Base-by-base conservation (phyloP, 1,140 invertebrate genomes). In the Drosophila persimilis region DNA sequence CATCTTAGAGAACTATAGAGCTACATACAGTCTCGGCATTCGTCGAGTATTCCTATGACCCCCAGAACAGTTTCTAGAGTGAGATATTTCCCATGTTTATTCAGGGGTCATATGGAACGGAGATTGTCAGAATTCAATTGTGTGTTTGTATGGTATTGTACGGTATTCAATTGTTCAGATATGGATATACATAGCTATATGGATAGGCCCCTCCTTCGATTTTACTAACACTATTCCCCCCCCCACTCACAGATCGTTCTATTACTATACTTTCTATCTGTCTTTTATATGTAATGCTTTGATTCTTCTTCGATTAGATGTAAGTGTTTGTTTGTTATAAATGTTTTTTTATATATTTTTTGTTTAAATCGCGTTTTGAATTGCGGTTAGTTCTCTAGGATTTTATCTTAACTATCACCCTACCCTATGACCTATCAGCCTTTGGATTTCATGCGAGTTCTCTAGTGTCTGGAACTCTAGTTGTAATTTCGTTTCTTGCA, bases 281-380 rank as follows among this genome's bases (percentile, higher is more conserved):
- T 31, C 51, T 31, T 61, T 29, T 62, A 43, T 71, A 44, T 22
- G 41, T 22, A 75, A 64, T 31, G 45, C 71, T 60, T 50, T 29
- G 15, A 59, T 69, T 86, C 58, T 59, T 59, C 44, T 73, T 67
- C 59, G 24, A 67, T 64, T 86, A 86, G 81, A 39, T 45, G 13
- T 86, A 86, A 88, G 83, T 86, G 81, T 86, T 86, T 86, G 77
- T 75, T 86, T 86, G 81, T 86, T 86, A 83, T 86, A 65, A 64
- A 71, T 74, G 70, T 88, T 80, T 88, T 75, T 75, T 88, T 81
- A 72, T 74, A 60, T 63, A 64, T 54, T 65, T 77, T 61, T 62
- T 74, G 51, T 55, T 59, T 57, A 24, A 24, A 24, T 24, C 24
- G 24, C 20, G 17, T 50, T 58, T 24, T 48, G 29, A 46, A 45